Conservation (phyloP, 2,113 vertebrate species). For the Lontra canadensis region DNA sequence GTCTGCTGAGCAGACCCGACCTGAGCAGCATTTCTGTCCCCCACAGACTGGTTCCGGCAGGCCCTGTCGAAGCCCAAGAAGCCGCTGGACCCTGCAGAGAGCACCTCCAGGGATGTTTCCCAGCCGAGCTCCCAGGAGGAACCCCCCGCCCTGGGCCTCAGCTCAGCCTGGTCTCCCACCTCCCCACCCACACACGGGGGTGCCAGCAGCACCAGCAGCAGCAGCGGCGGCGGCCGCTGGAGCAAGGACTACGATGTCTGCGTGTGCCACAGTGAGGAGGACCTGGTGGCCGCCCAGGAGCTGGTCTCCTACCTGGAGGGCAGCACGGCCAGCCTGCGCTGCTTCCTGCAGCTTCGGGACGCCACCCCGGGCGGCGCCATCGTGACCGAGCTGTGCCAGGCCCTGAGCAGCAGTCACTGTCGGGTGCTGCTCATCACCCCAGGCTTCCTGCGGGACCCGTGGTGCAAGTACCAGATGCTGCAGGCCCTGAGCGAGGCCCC, state of each 20-base stretch:
- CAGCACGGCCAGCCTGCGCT: conserved; percentile 84
- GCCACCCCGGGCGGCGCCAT: conserved; percentile 82
- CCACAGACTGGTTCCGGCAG: conserved; percentile 83
- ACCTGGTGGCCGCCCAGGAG: conserved; percentile 83
- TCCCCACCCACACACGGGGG: rapidly evolving
- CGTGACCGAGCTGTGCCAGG: conserved; percentile 87
- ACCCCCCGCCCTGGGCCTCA: rapidly evolving
- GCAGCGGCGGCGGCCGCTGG: conserved; percentile 80
- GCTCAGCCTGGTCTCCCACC: rapidly evolving
- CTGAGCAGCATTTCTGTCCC: neutral
- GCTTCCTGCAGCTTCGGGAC: conserved; percentile 90
- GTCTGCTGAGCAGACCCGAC: too few species aligned
- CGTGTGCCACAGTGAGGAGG: conserved; percentile 90
- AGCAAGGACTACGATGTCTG: conserved; percentile 87
- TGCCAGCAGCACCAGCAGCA: rapidly evolving
- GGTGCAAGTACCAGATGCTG: conserved; percentile 94
- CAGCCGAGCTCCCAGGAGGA: neutral
- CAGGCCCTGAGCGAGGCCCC: conserved; percentile 89
- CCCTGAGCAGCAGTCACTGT: conserved; percentile 89
- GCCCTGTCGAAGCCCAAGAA: conserved; percentile 76
- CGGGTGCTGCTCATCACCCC: conserved; percentile 90
- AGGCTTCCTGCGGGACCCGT: conserved; percentile 87
- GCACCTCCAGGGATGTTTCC: neutral
- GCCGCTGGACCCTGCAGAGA: neutral
- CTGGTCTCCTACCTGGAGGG: conserved; percentile 89